Conservation (phyloP, 2,113 vertebrate genomes). For the Mastomys coucha region DNA sequence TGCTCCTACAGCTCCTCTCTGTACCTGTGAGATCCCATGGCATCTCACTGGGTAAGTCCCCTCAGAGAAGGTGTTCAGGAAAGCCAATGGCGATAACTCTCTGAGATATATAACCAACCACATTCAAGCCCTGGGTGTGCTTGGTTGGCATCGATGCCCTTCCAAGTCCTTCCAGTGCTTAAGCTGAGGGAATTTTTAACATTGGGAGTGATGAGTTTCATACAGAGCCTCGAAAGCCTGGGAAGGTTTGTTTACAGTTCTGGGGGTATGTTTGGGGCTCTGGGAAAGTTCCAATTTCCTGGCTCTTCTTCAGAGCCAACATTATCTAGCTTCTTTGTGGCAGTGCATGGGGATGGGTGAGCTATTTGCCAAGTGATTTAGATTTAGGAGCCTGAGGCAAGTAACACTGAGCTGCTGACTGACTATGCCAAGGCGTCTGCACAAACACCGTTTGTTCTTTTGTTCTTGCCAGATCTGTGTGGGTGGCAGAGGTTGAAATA, state of each 20-base stretch:
- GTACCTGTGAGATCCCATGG: not conserved
- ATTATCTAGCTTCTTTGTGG: slow-evolving; percentile 11
- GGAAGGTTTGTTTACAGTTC: slow-evolving; percentile 4
- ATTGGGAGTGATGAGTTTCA: not conserved
- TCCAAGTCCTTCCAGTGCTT: not conserved
- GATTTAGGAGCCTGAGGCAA: slow-evolving; percentile 41
- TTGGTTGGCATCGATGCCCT: not conserved
- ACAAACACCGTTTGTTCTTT: slow-evolving; percentile 60
- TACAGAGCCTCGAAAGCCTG: slow-evolving; percentile 24
- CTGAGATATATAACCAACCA: not conserved
- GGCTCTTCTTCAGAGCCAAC: slow-evolving; percentile 44
- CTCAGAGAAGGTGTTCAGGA: not conserved
- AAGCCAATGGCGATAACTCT: not conserved
- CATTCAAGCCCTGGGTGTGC: not conserved
- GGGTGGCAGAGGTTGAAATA: slow-evolving; percentile 63
- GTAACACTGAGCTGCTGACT: slow-evolving; percentile 32
- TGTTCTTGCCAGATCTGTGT: slow-evolving; percentile 69
- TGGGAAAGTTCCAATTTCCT: slow-evolving; percentile 58
- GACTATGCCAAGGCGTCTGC: not conserved
- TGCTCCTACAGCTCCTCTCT: not conserved
- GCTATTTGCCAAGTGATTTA: slow-evolving; percentile 53
- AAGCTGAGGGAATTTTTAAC: not conserved
- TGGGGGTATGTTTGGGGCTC: not conserved
- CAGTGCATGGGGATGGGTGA: slow-evolving; percentile 36
- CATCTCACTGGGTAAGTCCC: not conserved